phyloP scores from a whole-genome alignment of 2,113 vertebrate species.

The Phodopus roborovskii region DNA sequence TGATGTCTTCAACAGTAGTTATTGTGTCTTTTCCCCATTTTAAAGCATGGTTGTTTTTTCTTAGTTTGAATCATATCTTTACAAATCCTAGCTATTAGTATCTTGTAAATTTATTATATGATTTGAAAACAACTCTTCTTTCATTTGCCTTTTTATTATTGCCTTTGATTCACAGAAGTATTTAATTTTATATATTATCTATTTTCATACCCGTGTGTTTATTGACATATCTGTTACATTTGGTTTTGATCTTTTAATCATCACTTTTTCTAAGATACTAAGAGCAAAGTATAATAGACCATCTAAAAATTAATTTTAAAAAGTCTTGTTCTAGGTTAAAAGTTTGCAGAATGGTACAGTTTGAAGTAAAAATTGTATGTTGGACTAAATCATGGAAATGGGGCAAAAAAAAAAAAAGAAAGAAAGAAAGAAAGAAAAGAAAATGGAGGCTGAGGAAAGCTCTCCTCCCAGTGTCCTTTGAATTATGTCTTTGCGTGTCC shows the following conservation, averaged over 20 bases:
- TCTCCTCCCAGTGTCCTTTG: background rate
- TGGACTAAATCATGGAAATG: background rate
- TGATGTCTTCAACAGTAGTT: background rate
- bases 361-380: background rate
- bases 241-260: constrained; percentile 23
- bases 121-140: background rate
- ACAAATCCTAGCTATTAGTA: background rate
- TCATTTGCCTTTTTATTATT: constrained; percentile 4
- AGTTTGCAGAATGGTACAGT: background rate
- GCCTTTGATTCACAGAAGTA: background rate
- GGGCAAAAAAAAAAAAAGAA: background rate
- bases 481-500: background rate
- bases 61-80: constrained; percentile 46
- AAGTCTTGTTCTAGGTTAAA: background rate
- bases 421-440: background rate
- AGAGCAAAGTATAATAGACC: background rate
- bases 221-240: background rate
- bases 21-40: background rate
- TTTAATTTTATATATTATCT: background rate
- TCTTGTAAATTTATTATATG: background rate
- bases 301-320: background rate
- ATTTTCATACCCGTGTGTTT: background rate
- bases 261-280: background rate
- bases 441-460: background rate
- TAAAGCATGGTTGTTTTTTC: background rate